Percentiles rank a stretch among this genome's conserved stretches.
These are phyloP conservation scores for Gopherus flavomarginatus DNA, from an alignment of 2,113 vertebrate species.

Conservation along the genomic window DNA sequence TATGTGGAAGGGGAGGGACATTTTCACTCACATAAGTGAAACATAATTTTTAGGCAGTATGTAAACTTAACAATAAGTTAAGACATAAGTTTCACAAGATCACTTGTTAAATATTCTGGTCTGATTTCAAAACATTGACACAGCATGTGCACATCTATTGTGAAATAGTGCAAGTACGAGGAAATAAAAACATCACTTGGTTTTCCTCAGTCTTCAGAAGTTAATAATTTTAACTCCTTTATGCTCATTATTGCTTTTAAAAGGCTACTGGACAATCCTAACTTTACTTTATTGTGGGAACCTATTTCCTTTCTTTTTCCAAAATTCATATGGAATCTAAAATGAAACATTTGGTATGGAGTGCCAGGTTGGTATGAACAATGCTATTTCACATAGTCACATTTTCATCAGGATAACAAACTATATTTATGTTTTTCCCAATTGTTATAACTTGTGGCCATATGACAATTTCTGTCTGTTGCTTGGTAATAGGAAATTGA, in stretches of 20 bases:
- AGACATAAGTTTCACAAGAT: constrained; percentile 9
- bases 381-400: neutral
- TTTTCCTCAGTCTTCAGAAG: too few relatives aligned
- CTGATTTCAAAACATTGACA: constrained; percentile 28
- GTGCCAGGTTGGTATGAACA: neutral
- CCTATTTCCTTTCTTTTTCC: neutral
- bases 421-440: too few relatives aligned
- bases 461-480: too few relatives aligned
- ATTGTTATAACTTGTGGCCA: too few relatives aligned
- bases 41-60: neutral
- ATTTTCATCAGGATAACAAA: too few relatives aligned
- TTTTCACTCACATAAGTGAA: neutral
- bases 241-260: neutral
- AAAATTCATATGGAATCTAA: neutral
- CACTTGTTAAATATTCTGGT: neutral
- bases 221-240: neutral
- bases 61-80: neutral
- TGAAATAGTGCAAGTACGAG: neutral
- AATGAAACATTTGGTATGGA: neutral
- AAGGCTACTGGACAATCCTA: neutral
- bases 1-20: neutral
- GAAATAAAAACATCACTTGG: too few relatives aligned
- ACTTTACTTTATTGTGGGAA: neutral
- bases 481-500: too few relatives aligned
- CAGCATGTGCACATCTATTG: neutral